These are phyloP conservation scores for Crocidura indochinensis DNA, from an alignment of 2,797 vertebrate species.

Conservation along the genomic window DNA sequence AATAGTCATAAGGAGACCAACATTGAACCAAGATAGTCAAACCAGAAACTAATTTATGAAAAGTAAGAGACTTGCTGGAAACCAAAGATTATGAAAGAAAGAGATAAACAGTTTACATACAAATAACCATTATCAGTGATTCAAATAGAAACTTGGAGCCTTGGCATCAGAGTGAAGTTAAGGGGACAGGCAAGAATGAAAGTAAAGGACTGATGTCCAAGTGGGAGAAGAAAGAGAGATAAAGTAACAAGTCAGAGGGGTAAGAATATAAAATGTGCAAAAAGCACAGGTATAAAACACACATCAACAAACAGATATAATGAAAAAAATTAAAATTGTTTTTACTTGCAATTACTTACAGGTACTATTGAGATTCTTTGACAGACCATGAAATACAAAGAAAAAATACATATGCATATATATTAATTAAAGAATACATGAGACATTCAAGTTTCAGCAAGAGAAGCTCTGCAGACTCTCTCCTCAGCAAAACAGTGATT, in stretches of 20 bases:
- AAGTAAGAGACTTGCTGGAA: conserved; percentile 38
- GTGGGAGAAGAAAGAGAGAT: conserved; percentile 1
- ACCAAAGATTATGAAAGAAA: conserved; percentile 54
- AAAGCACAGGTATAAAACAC: neutral
- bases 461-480: neutral
- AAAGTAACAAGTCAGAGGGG: neutral
- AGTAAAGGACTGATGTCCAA: neutral
- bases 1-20: conserved; percentile 46
- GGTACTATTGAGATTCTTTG: conserved; percentile 1
- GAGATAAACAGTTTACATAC: conserved; percentile 60
- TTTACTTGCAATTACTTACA: neutral
- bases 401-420: neutral
- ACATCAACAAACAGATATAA: neutral
- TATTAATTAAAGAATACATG: neutral
- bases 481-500: neutral
- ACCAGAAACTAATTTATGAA: conserved; percentile 37
- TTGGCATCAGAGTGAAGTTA: neutral
- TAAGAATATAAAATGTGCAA: neutral
- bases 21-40: conserved; percentile 5
- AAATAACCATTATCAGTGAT: conserved; percentile 39
- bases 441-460: neutral
- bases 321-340: neutral
- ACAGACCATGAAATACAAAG: neutral
- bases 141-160: conserved; percentile 37
- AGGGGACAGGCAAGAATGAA: neutral